Evolutionary conservation across 2,113 vertebrate genomes (phyloP).

Genomic region (Myotis brandtii): DNA sequence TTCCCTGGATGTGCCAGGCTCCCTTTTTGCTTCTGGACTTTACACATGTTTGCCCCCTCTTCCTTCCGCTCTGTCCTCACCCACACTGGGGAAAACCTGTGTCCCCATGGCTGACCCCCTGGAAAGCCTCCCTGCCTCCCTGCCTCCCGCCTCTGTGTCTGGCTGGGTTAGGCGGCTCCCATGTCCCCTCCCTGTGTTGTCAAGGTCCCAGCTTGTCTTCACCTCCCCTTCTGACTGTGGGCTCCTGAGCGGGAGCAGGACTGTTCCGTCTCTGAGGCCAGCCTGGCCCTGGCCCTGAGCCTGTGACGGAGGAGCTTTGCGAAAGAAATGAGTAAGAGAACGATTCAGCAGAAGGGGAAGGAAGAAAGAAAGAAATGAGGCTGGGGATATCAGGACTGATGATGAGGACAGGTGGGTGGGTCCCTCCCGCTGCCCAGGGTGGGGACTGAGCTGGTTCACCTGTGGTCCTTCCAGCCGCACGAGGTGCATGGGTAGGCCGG

Average conservation of each 20-base stretch:
- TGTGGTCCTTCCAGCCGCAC: not conserved
- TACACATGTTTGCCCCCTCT: too few species aligned
- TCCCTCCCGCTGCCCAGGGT: not conserved
- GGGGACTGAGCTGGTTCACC: not conserved
- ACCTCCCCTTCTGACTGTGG: not conserved
- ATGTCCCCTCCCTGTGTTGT: accelerated
- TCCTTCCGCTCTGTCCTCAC: not conserved
- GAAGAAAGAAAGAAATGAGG: not conserved
- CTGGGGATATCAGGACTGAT: not conserved
- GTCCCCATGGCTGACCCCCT: too few species aligned
- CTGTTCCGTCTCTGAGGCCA: not conserved
- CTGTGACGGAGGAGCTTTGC: not conserved
- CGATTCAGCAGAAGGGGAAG: not conserved
- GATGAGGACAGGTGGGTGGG: not conserved
- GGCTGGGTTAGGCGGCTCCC: not conserved
- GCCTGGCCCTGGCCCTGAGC: not conserved
- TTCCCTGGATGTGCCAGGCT: not conserved
- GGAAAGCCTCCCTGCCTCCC: not conserved
- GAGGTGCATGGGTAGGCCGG: accelerated
- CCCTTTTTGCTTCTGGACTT: not conserved
- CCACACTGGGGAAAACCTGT: not conserved
- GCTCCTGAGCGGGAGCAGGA: not conserved
- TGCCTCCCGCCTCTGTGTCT: not conserved
- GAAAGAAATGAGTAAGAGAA: not conserved
- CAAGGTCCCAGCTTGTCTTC: not conserved